Evolutionary conservation across 2,888 invertebrate species (phyloP), one percentile per base, ranked within the genome.

Genomic region (Pteria penguin): DNA sequence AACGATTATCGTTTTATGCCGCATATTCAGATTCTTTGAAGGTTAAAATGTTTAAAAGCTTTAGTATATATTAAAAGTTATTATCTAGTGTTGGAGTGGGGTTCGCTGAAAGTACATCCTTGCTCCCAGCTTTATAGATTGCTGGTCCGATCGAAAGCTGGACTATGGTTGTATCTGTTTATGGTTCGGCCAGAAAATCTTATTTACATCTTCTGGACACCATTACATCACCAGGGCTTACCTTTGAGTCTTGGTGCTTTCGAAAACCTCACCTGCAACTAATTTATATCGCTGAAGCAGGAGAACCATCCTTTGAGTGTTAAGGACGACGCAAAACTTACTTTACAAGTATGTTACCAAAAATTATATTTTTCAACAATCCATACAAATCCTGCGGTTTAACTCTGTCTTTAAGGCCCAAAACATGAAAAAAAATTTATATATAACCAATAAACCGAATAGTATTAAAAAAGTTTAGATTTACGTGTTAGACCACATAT

Each of bases 121-220:
- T 62, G 32, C 45, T 70, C n/a, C 3, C 26, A 36, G 33, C 24
- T 70, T 8, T 61, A 70, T 36, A 33, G 61, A 11, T 60, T 45
- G 1, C 33, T 70, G 3, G 31, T 69, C 22, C 8, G 69, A 32
- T 58, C 60, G 14, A n/a, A 58, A 33, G 26, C 26, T 69, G 2
- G 69, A 70, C 27, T 60, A 70, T n/a, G 70, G 45, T 2, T 60
- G 45, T n/a, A 61, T 70, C n/a, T 29, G 26, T 70, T 33, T 61
- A 70, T 24, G 36, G 61, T 45, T 22, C 45, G n/a, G n/a, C n/a
- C n/a, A n/a, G n/a, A n/a, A n/a, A n/a, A n/a, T n/a, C n/a, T n/a
- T n/a, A n/a, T n/a, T 14, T 70, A n/a, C 22, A 60, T 45, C 2
- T 36, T 22, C 26, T 60, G n/a, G 69, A 69, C 45, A 29, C 33